These are phyloP conservation scores for Agrotis segetum DNA, from an alignment of 2,888 invertebrate species.

Conservation along the genomic window DNA sequence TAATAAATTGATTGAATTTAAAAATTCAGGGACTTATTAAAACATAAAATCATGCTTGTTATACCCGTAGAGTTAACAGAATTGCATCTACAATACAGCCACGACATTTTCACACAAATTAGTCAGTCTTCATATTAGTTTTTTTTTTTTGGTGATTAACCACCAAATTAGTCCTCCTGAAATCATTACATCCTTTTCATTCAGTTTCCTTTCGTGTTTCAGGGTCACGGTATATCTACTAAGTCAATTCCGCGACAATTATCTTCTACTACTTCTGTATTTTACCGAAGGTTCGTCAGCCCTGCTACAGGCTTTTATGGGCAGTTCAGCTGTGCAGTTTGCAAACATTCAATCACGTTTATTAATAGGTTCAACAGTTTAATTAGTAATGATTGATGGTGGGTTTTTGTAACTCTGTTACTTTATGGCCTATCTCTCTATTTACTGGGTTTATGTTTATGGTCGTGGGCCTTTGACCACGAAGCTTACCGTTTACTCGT, in stretches of 20 bases:
- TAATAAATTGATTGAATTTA: too few relatives aligned
- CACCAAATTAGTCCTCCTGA: too few relatives aligned
- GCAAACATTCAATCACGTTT: slow-evolving; percentile 41
- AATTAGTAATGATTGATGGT: slow-evolving; percentile 34
- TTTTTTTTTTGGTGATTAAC: too few relatives aligned
- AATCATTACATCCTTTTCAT: too few relatives aligned
- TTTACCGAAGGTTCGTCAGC: slow-evolving; percentile 3
- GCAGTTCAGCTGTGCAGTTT: slow-evolving; percentile 21
- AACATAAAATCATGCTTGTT: neutral
- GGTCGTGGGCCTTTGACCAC: neutral
- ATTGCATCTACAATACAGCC: neutral
- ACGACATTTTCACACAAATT: neutral
- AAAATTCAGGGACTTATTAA: neutral
- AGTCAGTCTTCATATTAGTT: too few relatives aligned
- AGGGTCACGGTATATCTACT: too few relatives aligned
- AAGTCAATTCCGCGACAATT: too few relatives aligned
- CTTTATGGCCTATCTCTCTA: neutral
- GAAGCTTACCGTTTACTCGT: neutral
- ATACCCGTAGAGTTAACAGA: neutral
- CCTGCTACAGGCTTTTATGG: slow-evolving; percentile 27
- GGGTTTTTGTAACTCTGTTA: slow-evolving; percentile 12
- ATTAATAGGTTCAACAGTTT: slow-evolving; percentile 34
- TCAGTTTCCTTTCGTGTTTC: too few relatives aligned
- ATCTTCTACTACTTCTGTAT: neutral
- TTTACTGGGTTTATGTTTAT: neutral